These are phyloP conservation scores for Abramis brama DNA, from an alignment of 2,113 vertebrate species.

Conservation along the genomic window DNA sequence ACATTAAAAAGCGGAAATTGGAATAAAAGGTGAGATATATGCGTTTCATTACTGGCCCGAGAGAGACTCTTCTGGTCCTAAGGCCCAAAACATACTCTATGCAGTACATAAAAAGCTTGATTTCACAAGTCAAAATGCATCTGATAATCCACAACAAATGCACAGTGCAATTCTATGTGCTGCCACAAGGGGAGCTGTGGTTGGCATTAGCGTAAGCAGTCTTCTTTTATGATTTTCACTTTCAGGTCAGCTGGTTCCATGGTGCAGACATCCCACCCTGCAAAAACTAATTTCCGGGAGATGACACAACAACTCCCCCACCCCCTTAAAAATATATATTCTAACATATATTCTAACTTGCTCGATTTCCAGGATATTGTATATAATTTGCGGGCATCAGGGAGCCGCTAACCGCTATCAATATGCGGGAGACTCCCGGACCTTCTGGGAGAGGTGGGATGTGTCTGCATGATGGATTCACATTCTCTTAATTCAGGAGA, in stretches of 20 bases:
- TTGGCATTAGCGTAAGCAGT: not conserved
- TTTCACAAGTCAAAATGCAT: not conserved
- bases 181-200: not conserved
- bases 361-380: no score
- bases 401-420: no score
- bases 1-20: conserved; percentile 60
- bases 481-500: not conserved
- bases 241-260: not conserved
- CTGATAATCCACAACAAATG: not conserved
- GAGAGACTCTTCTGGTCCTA: conserved; percentile 71
- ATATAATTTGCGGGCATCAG: no score
- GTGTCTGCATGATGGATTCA: not conserved
- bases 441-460: no score
- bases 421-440: no score
- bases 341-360: no score
- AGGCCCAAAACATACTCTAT: conserved; percentile 62
- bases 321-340: no score
- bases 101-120: not conserved
- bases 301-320: no score
- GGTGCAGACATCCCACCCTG: no score
- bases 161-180: not conserved
- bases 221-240: not conserved
- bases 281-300: no score
- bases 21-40: conserved; percentile 4
- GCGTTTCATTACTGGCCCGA: not conserved